Evolutionary conservation across 2,888 invertebrate genomes (phyloP).

Genomic region (Prostheceraeus crozeri): DNA sequence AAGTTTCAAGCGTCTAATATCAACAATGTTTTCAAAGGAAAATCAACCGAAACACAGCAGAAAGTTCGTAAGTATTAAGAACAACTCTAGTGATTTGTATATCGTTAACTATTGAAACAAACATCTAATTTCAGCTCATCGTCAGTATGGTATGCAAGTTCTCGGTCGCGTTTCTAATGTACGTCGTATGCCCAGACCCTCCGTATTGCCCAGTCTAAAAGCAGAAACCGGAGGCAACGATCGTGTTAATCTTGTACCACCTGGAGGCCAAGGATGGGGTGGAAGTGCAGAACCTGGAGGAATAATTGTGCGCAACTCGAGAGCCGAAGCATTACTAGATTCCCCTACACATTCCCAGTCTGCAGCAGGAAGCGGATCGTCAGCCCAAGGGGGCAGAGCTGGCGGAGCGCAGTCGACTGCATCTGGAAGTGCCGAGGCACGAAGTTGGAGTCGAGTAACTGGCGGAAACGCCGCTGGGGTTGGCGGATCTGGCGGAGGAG

Average conservation of each 20-base stretch:
- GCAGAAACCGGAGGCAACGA: constrained; percentile 36
- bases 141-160: constrained; percentile 34
- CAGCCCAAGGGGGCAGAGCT: no score
- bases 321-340: no score
- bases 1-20: constrained; percentile 29
- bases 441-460: constrained; percentile 25
- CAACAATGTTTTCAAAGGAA: constrained; percentile 32
- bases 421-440: no score
- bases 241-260: constrained; percentile 33
- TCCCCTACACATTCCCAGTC: no score
- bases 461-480: not conserved
- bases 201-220: constrained; percentile 37
- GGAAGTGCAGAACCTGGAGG: constrained; percentile 1
- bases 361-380: no score
- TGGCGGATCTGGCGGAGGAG: constrained; percentile 20
- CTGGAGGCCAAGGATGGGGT: constrained; percentile 36
- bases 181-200: constrained; percentile 35
- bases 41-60: constrained; percentile 19
- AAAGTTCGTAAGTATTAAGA: constrained; percentile 35
- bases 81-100: no score
- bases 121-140: constrained; percentile 33
- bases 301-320: not conserved
- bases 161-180: constrained; percentile 32
- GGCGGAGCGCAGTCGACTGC: no score
- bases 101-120: no score